These are phyloP conservation scores for Oenanthe oenanthe DNA, from an alignment of 2,113 vertebrate species.

Conservation along the genomic window DNA sequence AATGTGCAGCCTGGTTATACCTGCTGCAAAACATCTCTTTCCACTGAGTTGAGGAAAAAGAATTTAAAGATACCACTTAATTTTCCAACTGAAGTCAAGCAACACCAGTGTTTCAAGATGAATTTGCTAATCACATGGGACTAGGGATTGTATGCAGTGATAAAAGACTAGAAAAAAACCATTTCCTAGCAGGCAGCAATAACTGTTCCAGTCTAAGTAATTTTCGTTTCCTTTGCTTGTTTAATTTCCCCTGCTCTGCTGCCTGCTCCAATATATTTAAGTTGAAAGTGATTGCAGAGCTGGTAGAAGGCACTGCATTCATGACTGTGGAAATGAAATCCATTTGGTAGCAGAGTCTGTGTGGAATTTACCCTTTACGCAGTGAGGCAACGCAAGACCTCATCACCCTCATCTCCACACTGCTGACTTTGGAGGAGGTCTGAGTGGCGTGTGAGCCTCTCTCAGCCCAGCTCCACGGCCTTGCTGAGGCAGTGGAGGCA, in stretches of 20 bases:
- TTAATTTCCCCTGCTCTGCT: constrained; percentile 47
- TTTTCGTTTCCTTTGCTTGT: not conserved
- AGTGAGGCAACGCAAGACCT: not conserved
- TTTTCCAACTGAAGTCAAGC: constrained; percentile 64
- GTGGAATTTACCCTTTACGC: not conserved
- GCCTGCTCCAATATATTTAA: constrained; percentile 8
- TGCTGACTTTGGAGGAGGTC: not conserved
- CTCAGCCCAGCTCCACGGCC: not conserved
- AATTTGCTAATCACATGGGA: constrained; percentile 72
- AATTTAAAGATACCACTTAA: constrained; percentile 68
- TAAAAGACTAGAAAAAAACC: constrained; percentile 49
- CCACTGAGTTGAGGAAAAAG: constrained; percentile 44
- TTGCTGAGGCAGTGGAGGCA: fast-evolving
- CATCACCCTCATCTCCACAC: not conserved
- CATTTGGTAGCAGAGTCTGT: not conserved
- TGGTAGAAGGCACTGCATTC: not conserved
- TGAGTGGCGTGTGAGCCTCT: not conserved
- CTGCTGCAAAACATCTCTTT: constrained; percentile 47
- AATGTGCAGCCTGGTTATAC: constrained; percentile 65
- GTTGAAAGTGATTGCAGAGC: not conserved
- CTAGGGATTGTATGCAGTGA: constrained; percentile 47
- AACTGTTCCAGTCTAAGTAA: not conserved
- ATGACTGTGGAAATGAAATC: not conserved
- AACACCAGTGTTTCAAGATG: constrained; percentile 68
- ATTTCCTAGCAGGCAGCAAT: constrained; percentile 51